A percentile compares a stretch with the other conserved stretches of the same genome.
phyloP scores from a whole-genome alignment of 2,797 vertebrate genomes.

The Chrysocyon brachyurus region DNA sequence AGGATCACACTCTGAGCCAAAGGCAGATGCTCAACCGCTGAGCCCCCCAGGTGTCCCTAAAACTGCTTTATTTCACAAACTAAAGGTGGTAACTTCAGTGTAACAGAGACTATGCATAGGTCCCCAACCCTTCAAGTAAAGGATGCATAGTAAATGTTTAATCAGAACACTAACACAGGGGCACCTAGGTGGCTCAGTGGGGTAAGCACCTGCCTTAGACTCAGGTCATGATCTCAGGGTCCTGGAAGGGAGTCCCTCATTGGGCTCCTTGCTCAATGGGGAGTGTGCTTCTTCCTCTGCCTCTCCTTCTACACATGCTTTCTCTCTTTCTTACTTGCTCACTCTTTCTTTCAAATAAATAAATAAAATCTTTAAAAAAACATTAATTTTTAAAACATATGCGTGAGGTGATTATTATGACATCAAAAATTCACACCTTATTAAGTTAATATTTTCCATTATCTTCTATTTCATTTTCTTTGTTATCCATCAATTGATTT shows the following conservation, averaged over 20 bases:
- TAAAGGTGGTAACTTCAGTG: not conserved
- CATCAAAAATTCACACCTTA: not conserved
- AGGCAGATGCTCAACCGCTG: too few relatives aligned
- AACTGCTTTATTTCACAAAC: not conserved
- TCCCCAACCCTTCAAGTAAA: not conserved
- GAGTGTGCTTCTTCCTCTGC: too few relatives aligned
- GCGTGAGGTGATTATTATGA: not conserved
- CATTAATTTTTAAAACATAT: not conserved
- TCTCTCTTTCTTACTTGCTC: too few relatives aligned
- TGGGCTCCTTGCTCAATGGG: too few relatives aligned
- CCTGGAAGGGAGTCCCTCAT: too few relatives aligned
- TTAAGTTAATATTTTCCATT: slow-evolving; percentile 6
- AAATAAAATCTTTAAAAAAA: too few relatives aligned
- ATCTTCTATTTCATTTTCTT: not conserved
- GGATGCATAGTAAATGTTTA: slow-evolving; percentile 43
- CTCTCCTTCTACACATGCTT: too few relatives aligned
- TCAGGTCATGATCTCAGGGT: too few relatives aligned
- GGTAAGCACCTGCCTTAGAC: too few relatives aligned
- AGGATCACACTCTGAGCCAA: too few relatives aligned
- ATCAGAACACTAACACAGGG: not conserved
- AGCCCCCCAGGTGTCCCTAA: not conserved
- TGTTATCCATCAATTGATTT: slow-evolving; percentile 4
- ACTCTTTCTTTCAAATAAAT: too few relatives aligned
- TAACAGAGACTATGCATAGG: not conserved
- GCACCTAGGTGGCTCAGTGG: too few relatives aligned